Evolutionary conservation across 2,888 invertebrate genomes (phyloP).

Genomic region (Sesia bembeciformis): DNA sequence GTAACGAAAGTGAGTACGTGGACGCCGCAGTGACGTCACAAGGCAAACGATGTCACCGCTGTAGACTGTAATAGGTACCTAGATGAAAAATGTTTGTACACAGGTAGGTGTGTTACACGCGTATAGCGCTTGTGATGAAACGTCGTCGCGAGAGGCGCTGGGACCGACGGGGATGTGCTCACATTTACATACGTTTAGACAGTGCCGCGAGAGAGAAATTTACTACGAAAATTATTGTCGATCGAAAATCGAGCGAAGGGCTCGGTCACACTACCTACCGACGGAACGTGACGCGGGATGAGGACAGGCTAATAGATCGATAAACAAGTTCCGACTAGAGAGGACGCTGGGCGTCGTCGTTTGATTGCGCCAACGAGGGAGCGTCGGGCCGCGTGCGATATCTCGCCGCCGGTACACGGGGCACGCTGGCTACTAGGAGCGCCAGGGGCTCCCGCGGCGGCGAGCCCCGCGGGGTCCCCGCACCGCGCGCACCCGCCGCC

Average conservation of each 20-base stretch:
- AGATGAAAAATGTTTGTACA: too few relatives aligned
- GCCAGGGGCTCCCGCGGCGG: slow-evolving; percentile 9
- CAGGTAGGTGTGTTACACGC: too few relatives aligned
- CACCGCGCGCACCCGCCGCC: slow-evolving; percentile 23
- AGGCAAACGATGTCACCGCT: neutral
- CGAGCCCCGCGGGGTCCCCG: slow-evolving; percentile 3
- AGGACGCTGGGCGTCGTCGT: neutral
- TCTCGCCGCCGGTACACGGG: slow-evolving; percentile 17
- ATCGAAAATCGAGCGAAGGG: slow-evolving; percentile 11
- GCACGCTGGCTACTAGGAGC: slow-evolving; percentile 14
- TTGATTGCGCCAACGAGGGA: neutral
- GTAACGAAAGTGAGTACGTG: slow-evolving; percentile 8
- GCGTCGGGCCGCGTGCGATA: slow-evolving; percentile 30
- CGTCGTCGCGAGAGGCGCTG: neutral
- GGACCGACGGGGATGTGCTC: slow-evolving; percentile 4
- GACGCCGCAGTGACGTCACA: slow-evolving; percentile 1
- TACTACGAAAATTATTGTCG: slow-evolving; percentile 61
- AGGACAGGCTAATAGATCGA: neutral
- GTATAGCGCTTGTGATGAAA: neutral
- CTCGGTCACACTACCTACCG: neutral
- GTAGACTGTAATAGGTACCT: too few relatives aligned
- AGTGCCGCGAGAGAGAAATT: slow-evolving; percentile 7
- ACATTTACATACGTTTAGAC: slow-evolving; percentile 8
- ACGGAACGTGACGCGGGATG: slow-evolving; percentile 1
- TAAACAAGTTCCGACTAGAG: neutral